Percentiles rank a stretch among this genome's conserved stretches.
phyloP scores from a whole-genome alignment of 2,888 invertebrate species.

The Tachina fera region DNA sequence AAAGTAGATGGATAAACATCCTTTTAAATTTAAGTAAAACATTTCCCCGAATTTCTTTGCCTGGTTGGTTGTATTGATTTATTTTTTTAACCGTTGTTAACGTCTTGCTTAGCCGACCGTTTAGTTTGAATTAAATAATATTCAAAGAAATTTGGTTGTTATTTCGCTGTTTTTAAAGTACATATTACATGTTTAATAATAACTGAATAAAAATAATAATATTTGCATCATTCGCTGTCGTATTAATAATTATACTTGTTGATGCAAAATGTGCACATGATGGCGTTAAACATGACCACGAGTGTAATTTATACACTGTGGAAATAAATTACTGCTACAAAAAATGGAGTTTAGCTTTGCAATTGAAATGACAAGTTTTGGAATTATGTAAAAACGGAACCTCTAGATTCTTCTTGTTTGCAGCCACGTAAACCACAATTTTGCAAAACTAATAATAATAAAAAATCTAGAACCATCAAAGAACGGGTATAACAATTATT shows the following conservation, averaged over 20 bases:
- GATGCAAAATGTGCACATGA: conserved; percentile 27
- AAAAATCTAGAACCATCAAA: too few relatives aligned
- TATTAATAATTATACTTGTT: conserved; percentile 12
- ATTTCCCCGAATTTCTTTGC: conserved; percentile 37
- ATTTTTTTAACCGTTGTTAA: conserved; percentile 41
- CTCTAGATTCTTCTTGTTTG: too few relatives aligned
- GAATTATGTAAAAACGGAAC: too few relatives aligned
- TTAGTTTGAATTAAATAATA: conserved; percentile 63
- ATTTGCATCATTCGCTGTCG: conserved; percentile 22
- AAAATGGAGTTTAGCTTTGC: neutral
- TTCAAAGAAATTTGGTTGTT: conserved; percentile 54
- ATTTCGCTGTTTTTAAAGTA: conserved; percentile 41
- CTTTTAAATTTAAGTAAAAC: conserved; percentile 39
- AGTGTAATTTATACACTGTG: conserved; percentile 20
- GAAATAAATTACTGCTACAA: conserved; percentile 31
- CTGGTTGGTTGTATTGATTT: conserved; percentile 8
- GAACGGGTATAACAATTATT: too few relatives aligned
- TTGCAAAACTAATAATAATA: too few relatives aligned
- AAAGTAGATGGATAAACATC: conserved; percentile 22
- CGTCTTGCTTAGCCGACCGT: conserved; percentile 64
- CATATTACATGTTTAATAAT: conserved; percentile 55
- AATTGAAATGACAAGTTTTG: neutral
- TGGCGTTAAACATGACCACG: conserved; percentile 25
- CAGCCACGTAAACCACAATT: too few relatives aligned
- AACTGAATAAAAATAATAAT: conserved; percentile 41